Evolutionary conservation across 2,797 vertebrate species (phyloP), one percentile per base, ranked within the genome.

Genomic region (Scolopax bukidnonensis): DNA sequence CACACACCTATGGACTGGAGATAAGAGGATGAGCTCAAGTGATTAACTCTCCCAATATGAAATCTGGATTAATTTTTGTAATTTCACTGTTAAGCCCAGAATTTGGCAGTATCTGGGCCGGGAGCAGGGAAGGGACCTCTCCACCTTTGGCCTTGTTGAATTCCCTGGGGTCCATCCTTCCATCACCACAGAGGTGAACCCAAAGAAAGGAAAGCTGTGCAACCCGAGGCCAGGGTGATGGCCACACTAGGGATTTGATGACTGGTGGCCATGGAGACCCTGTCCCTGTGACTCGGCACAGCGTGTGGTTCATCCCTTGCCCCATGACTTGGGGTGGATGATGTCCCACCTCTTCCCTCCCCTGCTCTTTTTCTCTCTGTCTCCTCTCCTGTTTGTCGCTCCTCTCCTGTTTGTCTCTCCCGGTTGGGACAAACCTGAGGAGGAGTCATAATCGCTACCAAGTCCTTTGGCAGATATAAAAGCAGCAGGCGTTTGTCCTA

Each of bases 41-140:
- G 67, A 91, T 92, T 74, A 61, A 70, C 54, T 64, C 79, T 10
- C 69, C 2, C 32, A 56, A 15, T 14, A 14, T 0, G 13, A 47
- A 63, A 65, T 12, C 10, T 11, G 84, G 68, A 51, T 89, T 87
- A 56, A 28, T 43, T 60, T 60, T 21, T 15, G 32, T 15, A n/a
- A 36, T 32, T 64, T 45, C 19, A 5, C 17, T 60, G 24, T 19
- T 32, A 15, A 71, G 65, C 15, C 4, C 3, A 28, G 67, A 48
- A 47, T 2, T 16, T 7, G 17, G 4, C 38, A 19, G 83, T 12
- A 1, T 4, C 9, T 0, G 5, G 0, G 33, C 1, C 1, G 2
- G 50, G 40, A 14, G 59, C 16, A 2, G 53, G 64, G 6, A 7
- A n/a, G 41, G 40, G 30, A 18, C 33, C 38, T n/a, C 43, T 30